A percentile compares a stretch with the other conserved stretches of the same genome.
Conservation (phyloP, 92 coral and sea anemone genomes). For the Parazoanthus atlanticus region DNA sequence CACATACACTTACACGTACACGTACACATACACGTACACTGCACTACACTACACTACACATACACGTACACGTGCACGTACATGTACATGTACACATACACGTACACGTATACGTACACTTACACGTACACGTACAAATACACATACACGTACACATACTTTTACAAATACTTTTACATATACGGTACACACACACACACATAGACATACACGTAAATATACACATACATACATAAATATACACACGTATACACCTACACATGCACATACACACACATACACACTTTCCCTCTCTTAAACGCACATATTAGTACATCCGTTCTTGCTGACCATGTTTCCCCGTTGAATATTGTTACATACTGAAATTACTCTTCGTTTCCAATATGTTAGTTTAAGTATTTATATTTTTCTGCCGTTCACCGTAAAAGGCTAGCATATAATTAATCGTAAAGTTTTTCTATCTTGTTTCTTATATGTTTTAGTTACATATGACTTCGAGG, state of each 20-base stretch:
- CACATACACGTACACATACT: not conserved
- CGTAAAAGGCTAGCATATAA: too few relatives aligned
- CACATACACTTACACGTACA: not conserved
- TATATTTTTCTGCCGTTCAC: too few relatives aligned
- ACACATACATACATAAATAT: not conserved
- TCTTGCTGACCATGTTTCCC: not conserved
- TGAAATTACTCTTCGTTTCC: too few relatives aligned
- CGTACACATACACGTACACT: not conserved
- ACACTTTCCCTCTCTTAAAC: not conserved
- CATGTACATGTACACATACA: too few relatives aligned
- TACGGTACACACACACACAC: not conserved
- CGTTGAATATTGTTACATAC: not conserved
- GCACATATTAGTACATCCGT: not conserved
- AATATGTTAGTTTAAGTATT: too few relatives aligned
- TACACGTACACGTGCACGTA: not conserved
- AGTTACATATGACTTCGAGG: constrained; percentile 36
- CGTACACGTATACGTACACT: too few relatives aligned
- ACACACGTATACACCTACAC: not conserved
- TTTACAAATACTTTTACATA: not conserved
- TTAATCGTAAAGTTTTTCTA: too few relatives aligned
- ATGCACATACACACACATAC: not conserved
- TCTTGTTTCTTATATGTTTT: not conserved
- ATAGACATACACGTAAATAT: not conserved
- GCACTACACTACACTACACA: not conserved
- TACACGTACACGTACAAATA: not conserved